Conservation (phyloP, 1,140 invertebrate genomes). For the Nautilus pompilius region DNA sequence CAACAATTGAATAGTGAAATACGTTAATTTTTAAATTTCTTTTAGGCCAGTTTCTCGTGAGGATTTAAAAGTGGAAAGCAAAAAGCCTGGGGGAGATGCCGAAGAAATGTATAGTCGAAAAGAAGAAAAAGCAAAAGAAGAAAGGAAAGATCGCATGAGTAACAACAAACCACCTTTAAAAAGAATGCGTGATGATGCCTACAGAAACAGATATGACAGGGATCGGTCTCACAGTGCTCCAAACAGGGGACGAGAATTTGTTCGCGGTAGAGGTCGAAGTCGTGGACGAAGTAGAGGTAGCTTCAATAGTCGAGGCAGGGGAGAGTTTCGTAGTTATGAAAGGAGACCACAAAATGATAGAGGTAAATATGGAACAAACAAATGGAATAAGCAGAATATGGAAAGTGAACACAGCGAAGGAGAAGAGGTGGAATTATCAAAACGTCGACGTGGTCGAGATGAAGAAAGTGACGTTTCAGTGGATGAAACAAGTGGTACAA, state of each 20-base stretch:
- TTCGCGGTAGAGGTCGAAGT: conserved; percentile 37
- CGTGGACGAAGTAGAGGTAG: conserved; percentile 20
- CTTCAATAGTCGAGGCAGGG: conserved; percentile 24
- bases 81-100: conserved; percentile 5
- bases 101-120: conserved; percentile 14
- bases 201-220: conserved; percentile 16
- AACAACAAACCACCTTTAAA: conserved; percentile 24
- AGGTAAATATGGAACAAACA: neutral
- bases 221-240: conserved; percentile 32
- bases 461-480: conserved; percentile 52
- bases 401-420: conserved; percentile 35
- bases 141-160: conserved; percentile 7
- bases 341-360: conserved; percentile 1
- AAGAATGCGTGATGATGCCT: conserved; percentile 25
- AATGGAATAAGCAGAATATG: conserved; percentile 6
- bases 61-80: conserved; percentile 3
- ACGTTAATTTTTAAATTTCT: neutral
- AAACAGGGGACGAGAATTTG: conserved; percentile 46
- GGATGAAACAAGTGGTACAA: conserved; percentile 44
- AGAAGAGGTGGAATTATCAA: conserved; percentile 22
- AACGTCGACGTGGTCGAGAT: conserved; percentile 35
- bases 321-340: conserved; percentile 30
- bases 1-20: neutral
- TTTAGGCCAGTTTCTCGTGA: neutral
- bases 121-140: conserved; percentile 23